These are phyloP conservation scores for Drosophila willistoni DNA, from an alignment of 1,140 invertebrate genomes.

Conservation along the genomic window DNA sequence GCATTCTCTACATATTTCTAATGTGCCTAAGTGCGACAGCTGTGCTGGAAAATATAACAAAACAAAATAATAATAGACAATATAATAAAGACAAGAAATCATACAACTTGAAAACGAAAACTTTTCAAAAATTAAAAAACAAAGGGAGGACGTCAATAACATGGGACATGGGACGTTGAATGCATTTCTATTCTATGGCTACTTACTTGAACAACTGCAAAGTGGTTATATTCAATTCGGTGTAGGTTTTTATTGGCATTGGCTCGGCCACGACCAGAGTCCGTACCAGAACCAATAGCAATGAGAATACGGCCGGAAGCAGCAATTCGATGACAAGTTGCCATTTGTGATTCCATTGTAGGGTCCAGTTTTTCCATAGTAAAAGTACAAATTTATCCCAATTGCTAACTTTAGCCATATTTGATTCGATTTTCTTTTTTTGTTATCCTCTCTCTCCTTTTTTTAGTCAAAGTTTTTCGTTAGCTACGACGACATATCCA, in stretches of 20 bases:
- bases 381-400: constrained; percentile 87
- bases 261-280: constrained; percentile 84
- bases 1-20: too few relatives aligned
- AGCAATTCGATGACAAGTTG: constrained; percentile 89
- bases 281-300: constrained; percentile 87
- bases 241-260: background rate
- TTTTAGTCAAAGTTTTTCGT: background rate
- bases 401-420: constrained; percentile 71
- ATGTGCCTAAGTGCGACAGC: too few relatives aligned
- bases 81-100: too few relatives aligned
- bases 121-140: too few relatives aligned
- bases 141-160: too few relatives aligned
- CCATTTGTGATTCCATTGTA: constrained; percentile 89
- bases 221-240: constrained; percentile 18
- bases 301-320: constrained; percentile 88
- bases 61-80: too few relatives aligned
- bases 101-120: too few relatives aligned
- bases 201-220: constrained; percentile 66
- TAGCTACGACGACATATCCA: background rate
- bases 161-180: background rate
- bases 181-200: too few relatives aligned
- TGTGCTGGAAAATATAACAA: too few relatives aligned
- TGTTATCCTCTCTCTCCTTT: background rate
- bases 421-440: constrained; percentile 7
- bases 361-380: constrained; percentile 93